phyloP scores from a whole-genome alignment of 2,888 invertebrate genomes.

The Stratiomys singularior region DNA sequence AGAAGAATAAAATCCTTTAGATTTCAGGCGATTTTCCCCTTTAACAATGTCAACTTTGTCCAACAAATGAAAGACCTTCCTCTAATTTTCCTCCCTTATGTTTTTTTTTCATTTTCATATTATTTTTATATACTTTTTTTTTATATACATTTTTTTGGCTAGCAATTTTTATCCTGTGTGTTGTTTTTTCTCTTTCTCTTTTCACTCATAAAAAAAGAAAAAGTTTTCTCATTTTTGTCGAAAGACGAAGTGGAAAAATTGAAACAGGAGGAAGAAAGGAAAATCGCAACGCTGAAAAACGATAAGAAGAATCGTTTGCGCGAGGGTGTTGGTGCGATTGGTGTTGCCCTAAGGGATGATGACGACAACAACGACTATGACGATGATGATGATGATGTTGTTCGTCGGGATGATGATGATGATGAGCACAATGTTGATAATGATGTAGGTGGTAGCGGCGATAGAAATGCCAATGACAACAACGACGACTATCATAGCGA shows the following conservation, averaged over 20 bases:
- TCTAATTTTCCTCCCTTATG: conserved; percentile 34
- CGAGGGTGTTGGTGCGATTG: conserved; percentile 55
- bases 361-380: conserved; percentile 58
- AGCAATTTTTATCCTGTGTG: too few relatives aligned
- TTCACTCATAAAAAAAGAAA: conserved; percentile 69
- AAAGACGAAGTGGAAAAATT: conserved; percentile 93
- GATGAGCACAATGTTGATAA: conserved; percentile 55
- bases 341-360: conserved; percentile 53
- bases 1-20: background rate
- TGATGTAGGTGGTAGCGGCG: conserved; percentile 50
- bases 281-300: conserved; percentile 74
- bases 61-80: background rate
- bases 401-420: conserved; percentile 20
- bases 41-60: background rate
- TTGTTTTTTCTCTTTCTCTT: conserved; percentile 48
- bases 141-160: too few relatives aligned
- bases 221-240: conserved; percentile 93
- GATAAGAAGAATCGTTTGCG: conserved; percentile 65
- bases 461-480: conserved; percentile 2
- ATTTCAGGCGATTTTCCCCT: background rate
- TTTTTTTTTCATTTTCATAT: conserved; percentile 48
- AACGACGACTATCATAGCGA: conserved; percentile 11
- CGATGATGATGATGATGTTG: conserved; percentile 53
- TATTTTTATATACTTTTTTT: conserved; percentile 16
- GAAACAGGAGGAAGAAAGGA: conserved; percentile 92